phyloP scores from a whole-genome alignment of 2,888 invertebrate genomes.

The Cosmia trapezina region DNA sequence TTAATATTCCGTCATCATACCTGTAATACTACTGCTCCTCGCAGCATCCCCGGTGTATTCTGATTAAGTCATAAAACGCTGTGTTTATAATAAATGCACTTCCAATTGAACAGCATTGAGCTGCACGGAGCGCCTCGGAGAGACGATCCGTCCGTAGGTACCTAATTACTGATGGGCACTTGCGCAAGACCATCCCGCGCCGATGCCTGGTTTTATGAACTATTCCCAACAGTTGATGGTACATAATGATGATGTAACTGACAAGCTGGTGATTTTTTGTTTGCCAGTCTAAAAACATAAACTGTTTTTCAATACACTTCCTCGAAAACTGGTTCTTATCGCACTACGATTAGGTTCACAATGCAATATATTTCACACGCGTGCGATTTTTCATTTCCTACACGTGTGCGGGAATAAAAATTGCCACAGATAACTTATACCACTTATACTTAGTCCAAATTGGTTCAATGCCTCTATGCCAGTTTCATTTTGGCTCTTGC shows the following conservation, averaged over 20 bases:
- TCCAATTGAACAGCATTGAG: constrained; percentile 29
- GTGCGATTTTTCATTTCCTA: too few species aligned
- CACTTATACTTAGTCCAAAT: too few species aligned
- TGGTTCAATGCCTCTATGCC: too few species aligned
- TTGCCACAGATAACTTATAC: too few species aligned
- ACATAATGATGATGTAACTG: constrained; percentile 20
- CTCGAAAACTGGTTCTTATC: too few species aligned
- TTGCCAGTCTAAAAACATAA: not conserved
- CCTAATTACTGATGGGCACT: constrained; percentile 40
- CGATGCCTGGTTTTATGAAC: constrained; percentile 18
- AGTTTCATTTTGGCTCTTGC: too few species aligned
- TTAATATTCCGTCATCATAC: constrained; percentile 19
- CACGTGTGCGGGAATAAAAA: too few species aligned
- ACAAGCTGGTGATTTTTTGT: not conserved
- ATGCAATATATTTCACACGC: too few species aligned
- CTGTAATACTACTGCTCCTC: not conserved
- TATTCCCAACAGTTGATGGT: constrained; percentile 1
- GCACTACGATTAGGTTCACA: too few species aligned
- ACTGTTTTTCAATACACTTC: too few species aligned
- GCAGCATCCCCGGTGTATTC: not conserved
- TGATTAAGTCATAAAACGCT: constrained; percentile 52
- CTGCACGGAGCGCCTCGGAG: constrained; percentile 1
- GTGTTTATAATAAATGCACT: constrained; percentile 48
- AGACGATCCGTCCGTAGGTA: constrained; percentile 11
- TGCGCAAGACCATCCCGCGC: constrained; percentile 27